A percentile compares a stretch with the other conserved stretches of the same genome.
phyloP scores from a whole-genome alignment of 2,797 vertebrate species.

The Enteromius fasciolatus region DNA sequence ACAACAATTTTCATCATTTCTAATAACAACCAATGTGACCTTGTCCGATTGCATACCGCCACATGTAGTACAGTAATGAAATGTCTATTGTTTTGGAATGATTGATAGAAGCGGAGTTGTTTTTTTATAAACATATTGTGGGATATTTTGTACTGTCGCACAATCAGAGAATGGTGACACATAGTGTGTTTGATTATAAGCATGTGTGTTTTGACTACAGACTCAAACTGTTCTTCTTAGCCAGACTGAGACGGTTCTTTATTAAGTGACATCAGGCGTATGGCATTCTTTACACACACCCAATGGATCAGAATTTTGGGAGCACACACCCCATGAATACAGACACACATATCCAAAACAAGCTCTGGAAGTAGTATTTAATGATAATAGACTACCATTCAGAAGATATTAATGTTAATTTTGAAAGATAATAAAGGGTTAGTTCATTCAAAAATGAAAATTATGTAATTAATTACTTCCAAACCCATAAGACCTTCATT shows the following conservation, averaged over 20 bases:
- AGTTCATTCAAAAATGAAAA: too few species aligned
- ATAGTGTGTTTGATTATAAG: neutral
- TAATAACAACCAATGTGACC: neutral
- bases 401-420: neutral
- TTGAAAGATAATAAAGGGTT: too few species aligned
- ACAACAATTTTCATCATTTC: slow-evolving; percentile 15
- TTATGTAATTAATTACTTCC: too few species aligned
- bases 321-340: slow-evolving; percentile 6
- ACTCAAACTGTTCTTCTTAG: neutral
- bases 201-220: neutral
- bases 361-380: neutral
- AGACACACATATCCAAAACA: slow-evolving; percentile 19
- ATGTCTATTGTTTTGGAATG: slow-evolving; percentile 9
- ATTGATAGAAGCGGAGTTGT: neutral
- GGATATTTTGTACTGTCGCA: neutral
- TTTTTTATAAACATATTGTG: neutral
- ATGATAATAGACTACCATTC: neutral
- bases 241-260: neutral
- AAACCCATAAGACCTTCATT: too few species aligned
- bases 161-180: neutral
- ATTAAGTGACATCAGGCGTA: slow-evolving; percentile 17
- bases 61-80: neutral
- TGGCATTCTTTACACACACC: slow-evolving; percentile 20
- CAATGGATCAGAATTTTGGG: slow-evolving; percentile 4
- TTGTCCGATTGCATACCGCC: neutral